phyloP scores from a whole-genome alignment of 1,140 invertebrate genomes.

The Trichoplusia ni region DNA sequence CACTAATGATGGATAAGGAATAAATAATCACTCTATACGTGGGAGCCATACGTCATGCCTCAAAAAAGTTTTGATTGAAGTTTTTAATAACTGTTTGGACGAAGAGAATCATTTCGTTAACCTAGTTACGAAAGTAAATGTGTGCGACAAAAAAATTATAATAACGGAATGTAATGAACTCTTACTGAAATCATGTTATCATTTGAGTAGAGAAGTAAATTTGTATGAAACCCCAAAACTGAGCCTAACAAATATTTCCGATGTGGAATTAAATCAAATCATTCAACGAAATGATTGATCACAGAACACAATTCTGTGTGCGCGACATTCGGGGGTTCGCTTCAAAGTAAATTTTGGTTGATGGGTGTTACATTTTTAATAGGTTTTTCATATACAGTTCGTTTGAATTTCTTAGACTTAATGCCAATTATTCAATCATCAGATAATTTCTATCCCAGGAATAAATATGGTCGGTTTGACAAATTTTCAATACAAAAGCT shows the following conservation, averaged over 20 bases:
- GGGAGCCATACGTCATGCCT: too few relatives aligned
- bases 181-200: too few relatives aligned
- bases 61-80: too few relatives aligned
- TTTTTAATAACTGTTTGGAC: too few relatives aligned
- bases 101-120: too few relatives aligned
- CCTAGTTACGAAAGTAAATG: too few relatives aligned
- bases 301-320: conserved; percentile 22
- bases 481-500: too few relatives aligned
- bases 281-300: conserved; percentile 54
- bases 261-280: conserved; percentile 28
- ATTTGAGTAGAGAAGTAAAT: not conserved
- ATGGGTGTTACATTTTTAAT: conserved; percentile 48
- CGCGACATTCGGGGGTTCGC: conserved; percentile 8
- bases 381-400: not conserved
- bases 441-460: too few relatives aligned
- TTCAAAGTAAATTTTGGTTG: conserved; percentile 53
- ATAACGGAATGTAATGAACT: too few relatives aligned
- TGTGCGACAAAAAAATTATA: too few relatives aligned
- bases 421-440: too few relatives aligned
- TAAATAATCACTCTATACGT: not conserved
- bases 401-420: not conserved
- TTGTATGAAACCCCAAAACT: not conserved
- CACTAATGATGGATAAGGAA: conserved; percentile 5
- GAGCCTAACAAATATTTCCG: conserved; percentile 12
- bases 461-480: too few relatives aligned